A percentile compares a stretch with the other conserved stretches of the same genome.
Conservation (phyloP, 1,140 invertebrate genomes). For the Lerema accius region DNA sequence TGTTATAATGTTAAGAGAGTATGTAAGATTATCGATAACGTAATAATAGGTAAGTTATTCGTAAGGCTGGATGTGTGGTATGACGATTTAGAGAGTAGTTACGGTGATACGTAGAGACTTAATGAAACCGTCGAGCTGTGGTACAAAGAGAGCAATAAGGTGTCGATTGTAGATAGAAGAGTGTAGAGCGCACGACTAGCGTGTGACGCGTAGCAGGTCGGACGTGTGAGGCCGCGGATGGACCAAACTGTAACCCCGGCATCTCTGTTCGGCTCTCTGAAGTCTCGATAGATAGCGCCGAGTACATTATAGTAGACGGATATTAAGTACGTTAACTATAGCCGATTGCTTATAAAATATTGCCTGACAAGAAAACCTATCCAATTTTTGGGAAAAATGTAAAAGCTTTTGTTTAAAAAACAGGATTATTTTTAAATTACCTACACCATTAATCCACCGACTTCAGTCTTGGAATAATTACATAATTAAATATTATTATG, state of each 20-base stretch:
- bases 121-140: slow-evolving; percentile 81
- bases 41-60: slow-evolving; percentile 51
- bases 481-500: too few species aligned
- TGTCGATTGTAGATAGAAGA: slow-evolving; percentile 58
- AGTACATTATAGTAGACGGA: too few species aligned
- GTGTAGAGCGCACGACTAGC: slow-evolving; percentile 64
- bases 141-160: slow-evolving; percentile 79
- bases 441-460: too few species aligned
- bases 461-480: too few species aligned
- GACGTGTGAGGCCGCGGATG: slow-evolving; percentile 50
- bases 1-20: slow-evolving; percentile 55
- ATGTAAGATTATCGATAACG: slow-evolving; percentile 44
- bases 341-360: too few species aligned
- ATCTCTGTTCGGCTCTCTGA: slow-evolving; percentile 39
- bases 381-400: too few species aligned
- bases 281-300: too few species aligned
- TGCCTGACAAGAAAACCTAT: too few species aligned
- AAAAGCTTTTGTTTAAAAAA: too few species aligned
- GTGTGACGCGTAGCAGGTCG: slow-evolving; percentile 53
- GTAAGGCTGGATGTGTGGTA: slow-evolving; percentile 54
- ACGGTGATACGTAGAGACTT: slow-evolving; percentile 80
- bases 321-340: too few species aligned
- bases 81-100: slow-evolving; percentile 68
- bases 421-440: too few species aligned
- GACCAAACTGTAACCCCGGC: slow-evolving; percentile 67